Evolutionary conservation across 2,888 invertebrate genomes (phyloP).

Genomic region (Galerucella pusilla): DNA sequence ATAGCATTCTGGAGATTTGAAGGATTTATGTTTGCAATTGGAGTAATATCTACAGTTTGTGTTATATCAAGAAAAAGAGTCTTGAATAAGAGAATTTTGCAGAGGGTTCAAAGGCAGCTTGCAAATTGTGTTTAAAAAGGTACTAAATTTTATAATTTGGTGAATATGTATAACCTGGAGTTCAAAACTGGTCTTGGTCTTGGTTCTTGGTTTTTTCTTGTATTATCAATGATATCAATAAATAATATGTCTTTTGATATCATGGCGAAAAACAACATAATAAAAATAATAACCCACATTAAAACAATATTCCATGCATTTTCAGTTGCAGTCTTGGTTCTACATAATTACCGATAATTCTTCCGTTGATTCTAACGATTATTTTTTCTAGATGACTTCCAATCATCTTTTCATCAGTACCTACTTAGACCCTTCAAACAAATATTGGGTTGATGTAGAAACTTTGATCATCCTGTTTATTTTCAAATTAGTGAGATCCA

Average conservation of each 20-base stretch:
- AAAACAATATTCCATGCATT: too few relatives aligned
- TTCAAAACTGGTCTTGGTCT: too few relatives aligned
- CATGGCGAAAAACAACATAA: too few relatives aligned
- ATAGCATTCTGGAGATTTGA: slow-evolving; percentile 87
- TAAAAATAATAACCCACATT: too few relatives aligned
- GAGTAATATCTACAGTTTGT: slow-evolving; percentile 73
- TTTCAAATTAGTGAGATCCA: slow-evolving; percentile 45
- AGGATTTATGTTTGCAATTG: slow-evolving; percentile 74
- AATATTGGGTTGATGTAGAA: slow-evolving; percentile 48
- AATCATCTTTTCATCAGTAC: slow-evolving; percentile 46
- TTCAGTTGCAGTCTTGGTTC: too few relatives aligned
- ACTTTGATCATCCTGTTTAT: slow-evolving; percentile 49
- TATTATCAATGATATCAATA: too few relatives aligned
- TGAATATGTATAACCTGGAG: background rate
- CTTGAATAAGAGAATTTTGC: slow-evolving; percentile 74
- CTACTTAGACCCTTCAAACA: slow-evolving; percentile 29
- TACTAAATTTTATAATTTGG: slow-evolving; percentile 7
- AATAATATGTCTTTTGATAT: too few relatives aligned
- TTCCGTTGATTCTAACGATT: slow-evolving; percentile 12
- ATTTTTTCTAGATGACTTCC: slow-evolving; percentile 29
- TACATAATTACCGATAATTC: too few relatives aligned
- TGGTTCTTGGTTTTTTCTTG: too few relatives aligned
- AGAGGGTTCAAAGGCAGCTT: slow-evolving; percentile 77
- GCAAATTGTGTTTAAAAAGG: slow-evolving; percentile 70
- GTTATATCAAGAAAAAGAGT: slow-evolving; percentile 75